Conservation (phyloP, 2,888 invertebrate genomes). For the Tribolium freemani region DNA sequence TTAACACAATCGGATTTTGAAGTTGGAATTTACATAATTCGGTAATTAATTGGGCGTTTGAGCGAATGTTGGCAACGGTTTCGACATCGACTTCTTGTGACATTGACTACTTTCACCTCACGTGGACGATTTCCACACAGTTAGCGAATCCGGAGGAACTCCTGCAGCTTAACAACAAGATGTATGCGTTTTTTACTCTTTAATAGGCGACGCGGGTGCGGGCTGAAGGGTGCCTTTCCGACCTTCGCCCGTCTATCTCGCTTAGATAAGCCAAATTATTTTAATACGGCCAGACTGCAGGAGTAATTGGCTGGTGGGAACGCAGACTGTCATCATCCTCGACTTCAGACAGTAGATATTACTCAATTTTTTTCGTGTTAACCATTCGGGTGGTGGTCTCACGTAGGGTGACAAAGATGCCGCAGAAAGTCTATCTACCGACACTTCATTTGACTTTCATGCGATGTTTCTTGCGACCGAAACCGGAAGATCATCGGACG, state of each 20-base stretch:
- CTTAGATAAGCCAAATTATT: constrained; percentile 33
- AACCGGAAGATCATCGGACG: constrained; percentile 58
- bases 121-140: constrained; percentile 27
- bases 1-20: constrained; percentile 8
- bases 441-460: constrained; percentile 36
- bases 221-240: constrained; percentile 19
- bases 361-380: constrained; percentile 29
- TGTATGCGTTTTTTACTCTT: constrained; percentile 16
- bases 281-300: constrained; percentile 19
- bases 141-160: constrained; percentile 23
- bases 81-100: constrained; percentile 20
- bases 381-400: constrained; percentile 13
- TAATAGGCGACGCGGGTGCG: constrained; percentile 27
- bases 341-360: constrained; percentile 4
- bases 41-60: constrained; percentile 10
- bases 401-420: constrained; percentile 32
- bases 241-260: constrained; percentile 20
- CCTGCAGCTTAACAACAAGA: constrained; percentile 7
- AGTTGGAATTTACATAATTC: constrained; percentile 14
- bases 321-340: constrained; percentile 17
- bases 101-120: constrained; percentile 32
- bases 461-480: constrained; percentile 34
- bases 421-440: constrained; percentile 18
- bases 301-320: constrained; percentile 32
- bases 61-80: constrained; percentile 34